phyloP scores from a whole-genome alignment of 2,888 invertebrate species.

The Xestia xanthographa region DNA sequence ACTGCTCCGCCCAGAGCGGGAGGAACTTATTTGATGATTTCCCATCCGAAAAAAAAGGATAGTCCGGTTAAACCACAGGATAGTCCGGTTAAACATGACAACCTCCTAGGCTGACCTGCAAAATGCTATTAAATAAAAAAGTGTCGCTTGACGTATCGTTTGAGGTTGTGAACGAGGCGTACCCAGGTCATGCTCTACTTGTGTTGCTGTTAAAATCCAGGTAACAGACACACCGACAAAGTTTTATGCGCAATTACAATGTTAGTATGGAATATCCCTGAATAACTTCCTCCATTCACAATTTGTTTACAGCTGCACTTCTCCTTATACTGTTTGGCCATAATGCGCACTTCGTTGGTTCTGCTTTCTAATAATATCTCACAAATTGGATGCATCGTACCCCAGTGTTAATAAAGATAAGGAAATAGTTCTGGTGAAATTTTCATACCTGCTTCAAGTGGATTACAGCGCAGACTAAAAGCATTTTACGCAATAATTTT shows the following conservation, averaged over 20 bases:
- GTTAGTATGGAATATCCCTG: neutral
- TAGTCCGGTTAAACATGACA: too few species aligned
- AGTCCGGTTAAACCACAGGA: too few species aligned
- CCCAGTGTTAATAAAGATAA: constrained; percentile 63
- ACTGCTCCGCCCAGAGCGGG: too few species aligned
- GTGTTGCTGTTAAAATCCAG: neutral
- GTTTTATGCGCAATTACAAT: neutral
- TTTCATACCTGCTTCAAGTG: constrained; percentile 57
- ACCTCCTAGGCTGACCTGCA: neutral
- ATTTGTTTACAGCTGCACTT: constrained; percentile 47
- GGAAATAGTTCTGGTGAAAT: constrained; percentile 68
- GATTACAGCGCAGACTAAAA: constrained; percentile 51
- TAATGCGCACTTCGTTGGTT: constrained; percentile 16
- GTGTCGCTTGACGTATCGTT: neutral
- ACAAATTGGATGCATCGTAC: constrained; percentile 42
- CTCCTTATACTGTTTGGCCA: constrained; percentile 29
- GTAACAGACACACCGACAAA: neutral
- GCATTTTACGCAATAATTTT: constrained; percentile 55
- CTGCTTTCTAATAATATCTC: constrained; percentile 59
- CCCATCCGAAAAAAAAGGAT: too few species aligned
- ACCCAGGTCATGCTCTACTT: neutral
- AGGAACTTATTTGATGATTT: too few species aligned
- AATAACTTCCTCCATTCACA: constrained; percentile 3
- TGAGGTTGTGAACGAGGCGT: neutral
- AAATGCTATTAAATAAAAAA: too few species aligned